phyloP scores from a whole-genome alignment of 2,113 vertebrate species.

The Pedetes capensis region DNA sequence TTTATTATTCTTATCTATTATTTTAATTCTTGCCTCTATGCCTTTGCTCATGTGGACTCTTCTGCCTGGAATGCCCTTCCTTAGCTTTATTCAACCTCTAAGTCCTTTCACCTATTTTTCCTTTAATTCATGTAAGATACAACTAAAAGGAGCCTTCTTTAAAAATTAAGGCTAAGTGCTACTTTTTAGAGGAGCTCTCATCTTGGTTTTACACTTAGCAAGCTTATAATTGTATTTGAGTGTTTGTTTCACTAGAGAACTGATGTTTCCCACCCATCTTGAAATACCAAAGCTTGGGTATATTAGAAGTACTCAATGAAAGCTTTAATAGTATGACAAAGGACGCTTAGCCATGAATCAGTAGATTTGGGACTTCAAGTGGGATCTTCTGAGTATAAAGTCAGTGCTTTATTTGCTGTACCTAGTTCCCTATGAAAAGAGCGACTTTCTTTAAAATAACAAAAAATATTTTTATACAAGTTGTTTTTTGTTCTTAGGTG shows the following conservation, averaged over 20 bases:
- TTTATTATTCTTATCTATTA: not conserved
- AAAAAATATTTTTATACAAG: not conserved
- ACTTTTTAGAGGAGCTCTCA: not conserved
- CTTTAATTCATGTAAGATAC: conserved; percentile 15
- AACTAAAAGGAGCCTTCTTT: not conserved
- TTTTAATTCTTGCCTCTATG: not conserved
- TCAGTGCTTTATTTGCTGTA: not conserved
- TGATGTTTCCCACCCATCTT: not conserved
- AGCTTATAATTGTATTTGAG: not conserved
- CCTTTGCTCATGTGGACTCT: not conserved
- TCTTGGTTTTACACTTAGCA: not conserved
- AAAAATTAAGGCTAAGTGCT: not conserved
- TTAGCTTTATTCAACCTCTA: not conserved
- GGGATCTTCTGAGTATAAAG: not conserved
- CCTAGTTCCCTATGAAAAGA: not conserved
- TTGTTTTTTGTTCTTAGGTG: no score
- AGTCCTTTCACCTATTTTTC: not conserved
- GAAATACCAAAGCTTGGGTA: not conserved
- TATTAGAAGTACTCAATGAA: not conserved
- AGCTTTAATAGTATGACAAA: not conserved
- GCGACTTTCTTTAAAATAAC: conserved; percentile 18
- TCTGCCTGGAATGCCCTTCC: not conserved
- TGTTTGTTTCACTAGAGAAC: not conserved
- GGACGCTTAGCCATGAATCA: not conserved
- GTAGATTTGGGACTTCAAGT: not conserved